Evolutionary conservation across 2,888 invertebrate species (phyloP), one percentile per base, ranked within the genome.

Genomic region (Epinotia ramella): DNA sequence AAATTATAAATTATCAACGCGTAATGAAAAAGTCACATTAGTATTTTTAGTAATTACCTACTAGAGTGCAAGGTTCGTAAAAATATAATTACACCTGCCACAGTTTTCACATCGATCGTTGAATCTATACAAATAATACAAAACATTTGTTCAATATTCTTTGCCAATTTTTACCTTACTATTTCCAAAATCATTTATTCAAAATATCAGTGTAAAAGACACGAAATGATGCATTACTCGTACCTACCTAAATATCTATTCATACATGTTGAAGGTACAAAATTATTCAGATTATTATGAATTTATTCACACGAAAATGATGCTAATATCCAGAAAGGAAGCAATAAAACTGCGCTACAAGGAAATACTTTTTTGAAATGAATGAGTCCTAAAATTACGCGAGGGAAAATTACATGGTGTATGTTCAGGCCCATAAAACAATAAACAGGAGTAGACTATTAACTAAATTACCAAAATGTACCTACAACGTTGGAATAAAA

Each of bases 391-490:
- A 73, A 83, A 83, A 82, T 81, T 81, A 78, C 79, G 74, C 74
- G 73, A 74, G 60, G 75, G 78, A 80, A 84, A 40, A 82, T 75
- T 80, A 79, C 77, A 82, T 71, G 80, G 81, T 84, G 81, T 81
- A 82, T 81, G 81, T 81, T 82, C 74, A 77, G 77, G 72, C 76
- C 79, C 81, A 81, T 84, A 81, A 83, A 84, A 83, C 82, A 83
- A 84, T 83, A 82, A 82, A 80, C 80, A 83, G 75, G 79, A 80
- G 78, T 77, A 67, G 79, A 80, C 77, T 82, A 80, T 84, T 82
- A 82, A 81, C 80, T 77, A 83, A 86, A 86, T 86, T 85, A 78
- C 82, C 79, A 73, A 81, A 83, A 81, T 83, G 76, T 73, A 77
- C 78, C 81, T 79, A 80, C 81, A 81, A 69, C 69, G 66, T 66